phyloP scores from a whole-genome alignment of 2,888 invertebrate species.

The Alloplasta piceator region DNA sequence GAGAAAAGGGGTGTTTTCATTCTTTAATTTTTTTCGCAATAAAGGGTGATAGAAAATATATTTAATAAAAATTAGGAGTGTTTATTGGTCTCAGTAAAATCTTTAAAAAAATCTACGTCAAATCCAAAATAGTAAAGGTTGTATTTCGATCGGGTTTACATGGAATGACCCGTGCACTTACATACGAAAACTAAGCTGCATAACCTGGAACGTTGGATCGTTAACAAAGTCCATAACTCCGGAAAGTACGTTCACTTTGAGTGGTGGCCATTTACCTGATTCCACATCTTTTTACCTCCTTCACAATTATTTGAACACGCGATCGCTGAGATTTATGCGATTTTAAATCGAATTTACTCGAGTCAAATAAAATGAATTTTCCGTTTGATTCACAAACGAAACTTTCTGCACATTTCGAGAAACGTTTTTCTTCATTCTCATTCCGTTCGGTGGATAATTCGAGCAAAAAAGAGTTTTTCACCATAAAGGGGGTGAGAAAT shows the following conservation, averaged over 20 bases:
- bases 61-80: too few relatives aligned
- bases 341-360: constrained; percentile 11
- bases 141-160: too few relatives aligned
- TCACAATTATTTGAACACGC: neutral
- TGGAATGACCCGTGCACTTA: too few relatives aligned
- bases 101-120: too few relatives aligned
- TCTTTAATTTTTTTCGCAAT: too few relatives aligned
- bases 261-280: constrained; percentile 3
- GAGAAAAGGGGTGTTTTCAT: too few relatives aligned
- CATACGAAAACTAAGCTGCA: too few relatives aligned
- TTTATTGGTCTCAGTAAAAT: too few relatives aligned
- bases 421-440: too few relatives aligned
- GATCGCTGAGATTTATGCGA: constrained; percentile 6
- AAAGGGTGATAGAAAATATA: too few relatives aligned
- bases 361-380: constrained; percentile 39
- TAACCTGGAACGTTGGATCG: constrained; percentile 26
- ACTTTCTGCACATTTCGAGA: too few relatives aligned
- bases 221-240: constrained; percentile 46
- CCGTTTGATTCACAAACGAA: neutral
- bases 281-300: constrained; percentile 1
- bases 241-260: constrained; percentile 21
- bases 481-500: neutral
- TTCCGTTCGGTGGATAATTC: neutral
- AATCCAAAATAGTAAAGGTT: too few relatives aligned
- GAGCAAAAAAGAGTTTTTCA: neutral